Base-by-base conservation (phyloP, 2,888 invertebrate genomes). In the Caenorhabditis auriculariae region DNA sequence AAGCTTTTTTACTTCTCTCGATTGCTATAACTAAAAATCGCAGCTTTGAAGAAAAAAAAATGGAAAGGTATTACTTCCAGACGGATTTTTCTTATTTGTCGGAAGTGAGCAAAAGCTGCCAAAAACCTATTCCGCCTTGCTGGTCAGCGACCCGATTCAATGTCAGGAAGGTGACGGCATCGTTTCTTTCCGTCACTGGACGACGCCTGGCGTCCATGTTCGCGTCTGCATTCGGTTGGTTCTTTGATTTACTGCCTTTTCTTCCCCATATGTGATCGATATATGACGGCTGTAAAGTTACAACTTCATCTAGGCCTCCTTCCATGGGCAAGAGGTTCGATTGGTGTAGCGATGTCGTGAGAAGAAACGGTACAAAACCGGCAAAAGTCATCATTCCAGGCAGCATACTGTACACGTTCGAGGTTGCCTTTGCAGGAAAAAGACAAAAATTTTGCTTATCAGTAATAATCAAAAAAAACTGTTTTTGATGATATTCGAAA, bases 121-220 rank as follows among this genome's bases (percentile, higher is more conserved):
- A 2, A 64, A 70, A 3, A 51, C 53, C 28, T 57, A 61, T 26
- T 67, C 74, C 0, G 72, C 74, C n/a, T 58, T 76, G 46, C 49
- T 77, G 2, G 71, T 75, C 7, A 71, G 72, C 37, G 74, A 78
- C 54, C 76, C 76, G 3, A 61, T 78, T 2, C 74, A 74, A 47
- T 76, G 76, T 35, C 77, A 77, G 42, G 59, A 73, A 50, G 76
- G 74, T 27, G 76, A 78, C 44, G 75, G 70, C 3, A 26, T 61
- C 2, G 26, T 78, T 2, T 46, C 44, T 5, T 77, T 78, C 44
- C 59, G 66, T 28, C 70, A 70, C 44, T 78, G 77, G 76, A 69
- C 73, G 0, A 67, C 72, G 9, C 77, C 78, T 3, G 61, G 68
- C 6, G 75, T 74, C 2, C 52, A 66, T 29, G 47, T 78, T 21